Evolutionary conservation across 2,797 vertebrate genomes (phyloP).

Genomic region (Muscicapa comitata): DNA sequence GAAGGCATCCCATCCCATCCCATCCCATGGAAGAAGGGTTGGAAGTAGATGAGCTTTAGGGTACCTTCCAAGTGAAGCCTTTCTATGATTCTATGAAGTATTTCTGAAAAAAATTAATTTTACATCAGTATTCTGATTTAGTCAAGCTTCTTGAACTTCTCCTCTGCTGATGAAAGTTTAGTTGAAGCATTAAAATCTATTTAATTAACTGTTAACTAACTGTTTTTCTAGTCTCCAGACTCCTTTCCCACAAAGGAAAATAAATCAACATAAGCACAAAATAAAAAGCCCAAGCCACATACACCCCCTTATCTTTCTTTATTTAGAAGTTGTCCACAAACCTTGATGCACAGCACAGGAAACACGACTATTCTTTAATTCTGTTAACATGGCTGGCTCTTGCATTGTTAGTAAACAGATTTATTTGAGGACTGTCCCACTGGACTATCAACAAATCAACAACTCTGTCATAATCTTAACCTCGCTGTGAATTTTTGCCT

Average conservation of each 20-base stretch:
- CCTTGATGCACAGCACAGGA: background rate
- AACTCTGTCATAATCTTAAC: rapidly evolving
- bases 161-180: background rate
- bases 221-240: background rate
- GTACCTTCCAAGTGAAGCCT: background rate
- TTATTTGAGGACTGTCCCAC: background rate
- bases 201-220: background rate
- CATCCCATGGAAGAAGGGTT: background rate
- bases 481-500: background rate
- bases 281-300: background rate
- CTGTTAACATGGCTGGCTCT: background rate
- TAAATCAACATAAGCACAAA: background rate
- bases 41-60: background rate
- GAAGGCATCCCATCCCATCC: background rate
- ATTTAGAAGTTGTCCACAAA: background rate
- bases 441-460: background rate
- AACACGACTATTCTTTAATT: background rate
- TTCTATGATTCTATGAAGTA: background rate
- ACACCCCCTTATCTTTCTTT: background rate
- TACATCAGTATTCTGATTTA: background rate
- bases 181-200: background rate
- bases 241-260: background rate
- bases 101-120: background rate
- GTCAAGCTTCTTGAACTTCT: background rate
- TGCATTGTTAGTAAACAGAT: background rate